These are phyloP conservation scores for Muscina levida DNA, from an alignment of 2,888 invertebrate species.

Conservation along the genomic window DNA sequence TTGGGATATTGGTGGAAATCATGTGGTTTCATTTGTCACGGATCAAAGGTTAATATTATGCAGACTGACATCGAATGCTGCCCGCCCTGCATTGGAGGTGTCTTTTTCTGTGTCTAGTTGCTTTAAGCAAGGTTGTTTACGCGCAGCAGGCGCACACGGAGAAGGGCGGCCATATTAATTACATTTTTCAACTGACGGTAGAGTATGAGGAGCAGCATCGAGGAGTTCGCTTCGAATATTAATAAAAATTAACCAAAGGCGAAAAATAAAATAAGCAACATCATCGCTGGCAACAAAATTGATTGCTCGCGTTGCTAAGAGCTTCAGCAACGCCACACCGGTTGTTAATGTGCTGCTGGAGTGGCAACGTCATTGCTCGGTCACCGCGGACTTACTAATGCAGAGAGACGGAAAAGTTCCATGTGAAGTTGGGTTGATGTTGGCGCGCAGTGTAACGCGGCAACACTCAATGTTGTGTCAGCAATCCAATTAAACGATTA, in stretches of 20 bases:
- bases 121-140: too few relatives aligned
- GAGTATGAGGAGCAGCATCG: too few relatives aligned
- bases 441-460: slow-evolving; percentile 18
- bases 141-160: too few relatives aligned
- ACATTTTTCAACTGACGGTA: too few relatives aligned
- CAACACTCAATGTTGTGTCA: neutral
- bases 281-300: slow-evolving; percentile 22
- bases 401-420: neutral
- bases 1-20: slow-evolving; percentile 34
- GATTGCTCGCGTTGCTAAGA: neutral
- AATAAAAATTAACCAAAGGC: slow-evolving; percentile 10
- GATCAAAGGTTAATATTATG: slow-evolving; percentile 24
- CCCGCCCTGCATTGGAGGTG: too few relatives aligned
- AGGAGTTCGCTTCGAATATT: neutral
- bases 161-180: too few relatives aligned
- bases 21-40: slow-evolving; percentile 39
- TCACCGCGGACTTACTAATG: neutral
- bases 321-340: slow-evolving; percentile 8
- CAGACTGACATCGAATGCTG: slow-evolving; percentile 4
- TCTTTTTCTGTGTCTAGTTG: too few relatives aligned
- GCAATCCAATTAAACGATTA: neutral
- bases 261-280: slow-evolving; percentile 26
- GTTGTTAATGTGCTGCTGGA: slow-evolving; percentile 34
- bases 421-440: slow-evolving; percentile 4
- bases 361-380: slow-evolving; percentile 32